Evolutionary conservation across 1,140 invertebrate genomes (phyloP).

Genomic region (Caenorhabditis briggsae): DNA sequence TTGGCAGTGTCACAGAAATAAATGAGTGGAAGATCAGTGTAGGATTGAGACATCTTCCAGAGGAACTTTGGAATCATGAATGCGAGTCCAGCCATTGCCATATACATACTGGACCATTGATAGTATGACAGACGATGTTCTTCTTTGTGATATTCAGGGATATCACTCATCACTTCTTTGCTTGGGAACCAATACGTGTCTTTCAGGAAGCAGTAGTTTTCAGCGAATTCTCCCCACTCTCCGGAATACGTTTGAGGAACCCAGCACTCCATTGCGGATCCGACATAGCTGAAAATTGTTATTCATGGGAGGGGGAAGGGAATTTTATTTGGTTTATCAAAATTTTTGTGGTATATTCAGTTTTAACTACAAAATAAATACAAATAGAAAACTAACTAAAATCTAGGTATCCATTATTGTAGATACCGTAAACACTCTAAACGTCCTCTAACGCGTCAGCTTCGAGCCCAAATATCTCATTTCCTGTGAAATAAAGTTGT

Average conservation of each 20-base stretch:
- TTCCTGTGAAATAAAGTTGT: no score
- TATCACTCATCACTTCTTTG: slow-evolving; percentile 13
- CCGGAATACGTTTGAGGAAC: slow-evolving; percentile 35
- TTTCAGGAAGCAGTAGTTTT: slow-evolving; percentile 49
- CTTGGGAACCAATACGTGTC: slow-evolving; percentile 30
- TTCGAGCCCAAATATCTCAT: no score
- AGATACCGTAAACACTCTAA: no score
- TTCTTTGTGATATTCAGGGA: slow-evolving; percentile 33
- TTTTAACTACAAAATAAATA: no score
- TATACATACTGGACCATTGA: slow-evolving; percentile 45
- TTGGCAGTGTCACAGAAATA: slow-evolving; percentile 43
- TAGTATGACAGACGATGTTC: slow-evolving; percentile 37
- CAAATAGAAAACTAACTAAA: no score
- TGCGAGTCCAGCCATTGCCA: slow-evolving; percentile 40
- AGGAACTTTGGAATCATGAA: slow-evolving; percentile 51
- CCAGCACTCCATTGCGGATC: slow-evolving; percentile 40
- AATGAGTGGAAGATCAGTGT: slow-evolving; percentile 8
- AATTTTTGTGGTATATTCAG: no score
- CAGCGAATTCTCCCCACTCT: slow-evolving; percentile 48
- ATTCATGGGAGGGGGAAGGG: no score
- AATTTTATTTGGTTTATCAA: no score
- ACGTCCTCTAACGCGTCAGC: no score
- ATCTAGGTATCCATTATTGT: no score
- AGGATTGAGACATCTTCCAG: slow-evolving; percentile 28
- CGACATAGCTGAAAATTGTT: slow-evolving; percentile 1